Percentiles rank a stretch among this genome's conserved stretches.
These are phyloP conservation scores for Salmo trutta DNA, from an alignment of 2,797 vertebrate species.

Conservation along the genomic window DNA sequence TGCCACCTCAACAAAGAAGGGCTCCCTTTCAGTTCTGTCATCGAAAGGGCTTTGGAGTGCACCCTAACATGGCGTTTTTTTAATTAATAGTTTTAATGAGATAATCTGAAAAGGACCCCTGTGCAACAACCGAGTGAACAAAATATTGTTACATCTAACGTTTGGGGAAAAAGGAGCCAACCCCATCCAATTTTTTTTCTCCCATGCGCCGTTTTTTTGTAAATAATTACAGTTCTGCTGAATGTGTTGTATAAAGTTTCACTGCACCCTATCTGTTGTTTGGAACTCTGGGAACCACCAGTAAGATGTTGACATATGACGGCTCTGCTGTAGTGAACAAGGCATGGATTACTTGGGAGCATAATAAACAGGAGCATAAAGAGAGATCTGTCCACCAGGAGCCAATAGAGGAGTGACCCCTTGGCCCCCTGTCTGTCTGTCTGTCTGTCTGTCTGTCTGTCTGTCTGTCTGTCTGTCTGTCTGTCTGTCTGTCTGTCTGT, in stretches of 20 bases:
- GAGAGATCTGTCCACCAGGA: constrained; percentile 72
- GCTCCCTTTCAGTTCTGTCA: not conserved
- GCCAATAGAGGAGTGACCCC: constrained; percentile 46
- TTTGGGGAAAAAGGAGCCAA: constrained; percentile 39
- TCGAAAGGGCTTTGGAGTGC: constrained; percentile 3
- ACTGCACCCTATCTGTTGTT: constrained; percentile 99
- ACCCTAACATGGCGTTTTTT: constrained; percentile 1
- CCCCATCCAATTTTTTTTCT: constrained; percentile 44
- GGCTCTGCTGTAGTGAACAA: constrained; percentile 90
- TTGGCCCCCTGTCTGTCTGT: constrained; percentile 38
- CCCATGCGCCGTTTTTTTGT: constrained; percentile 91
- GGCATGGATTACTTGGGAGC: constrained; percentile 91
- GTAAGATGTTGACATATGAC: constrained; percentile 98
- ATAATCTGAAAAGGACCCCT: constrained; percentile 2
- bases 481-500: not conserved
- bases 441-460: constrained; percentile 31
- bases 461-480: constrained; percentile 4
- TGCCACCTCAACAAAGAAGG: constrained; percentile 17
- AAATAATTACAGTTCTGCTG: constrained; percentile 99
- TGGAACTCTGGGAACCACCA: constrained; percentile 97
- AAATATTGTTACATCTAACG: constrained; percentile 33
- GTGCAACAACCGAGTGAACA: constrained; percentile 25
- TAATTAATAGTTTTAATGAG: constrained; percentile 20
- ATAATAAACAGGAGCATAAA: constrained; percentile 95
- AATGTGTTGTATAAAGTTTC: constrained; percentile 99